Evolutionary conservation across 2,888 invertebrate genomes (phyloP).

Genomic region (Acanthosepion lycidas): DNA sequence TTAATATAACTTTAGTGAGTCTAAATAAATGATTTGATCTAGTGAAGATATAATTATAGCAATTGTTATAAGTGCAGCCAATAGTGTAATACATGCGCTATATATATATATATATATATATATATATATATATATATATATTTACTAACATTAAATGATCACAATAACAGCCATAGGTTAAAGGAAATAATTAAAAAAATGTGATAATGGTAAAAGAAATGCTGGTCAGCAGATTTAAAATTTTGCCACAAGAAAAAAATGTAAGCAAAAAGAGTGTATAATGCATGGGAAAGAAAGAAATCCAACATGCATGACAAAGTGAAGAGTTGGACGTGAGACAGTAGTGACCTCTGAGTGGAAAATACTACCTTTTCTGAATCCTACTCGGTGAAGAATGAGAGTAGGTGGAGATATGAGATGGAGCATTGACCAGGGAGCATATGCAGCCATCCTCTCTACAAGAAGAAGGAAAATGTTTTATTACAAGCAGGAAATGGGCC

Average conservation of each 20-base stretch:
- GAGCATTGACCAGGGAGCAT: constrained; percentile 41
- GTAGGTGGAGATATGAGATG: constrained; percentile 21
- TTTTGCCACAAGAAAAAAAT: not conserved
- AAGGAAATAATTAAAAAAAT: not conserved
- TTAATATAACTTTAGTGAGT: not conserved
- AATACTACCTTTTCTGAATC: constrained; percentile 40
- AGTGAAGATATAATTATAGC: not conserved
- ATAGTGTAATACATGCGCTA: not conserved
- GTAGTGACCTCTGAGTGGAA: not conserved
- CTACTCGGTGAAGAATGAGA: constrained; percentile 35
- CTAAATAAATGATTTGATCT: not conserved
- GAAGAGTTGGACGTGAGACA: not conserved
- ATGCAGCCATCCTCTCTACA: constrained; percentile 45
- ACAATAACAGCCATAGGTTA: not conserved
- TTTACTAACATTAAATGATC: not conserved
- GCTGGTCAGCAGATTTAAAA: not conserved
- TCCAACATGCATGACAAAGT: not conserved
- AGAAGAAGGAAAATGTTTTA: not conserved
- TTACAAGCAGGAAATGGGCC: not conserved
- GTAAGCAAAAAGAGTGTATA: not conserved
- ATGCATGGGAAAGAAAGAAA: constrained; percentile 24
- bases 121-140: not conserved
- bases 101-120: not conserved
- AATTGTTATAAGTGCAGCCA: not conserved
- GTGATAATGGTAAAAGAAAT: not conserved